These are phyloP conservation scores for Anorthoa munda DNA, from an alignment of 2,888 invertebrate genomes.

Conservation along the genomic window DNA sequence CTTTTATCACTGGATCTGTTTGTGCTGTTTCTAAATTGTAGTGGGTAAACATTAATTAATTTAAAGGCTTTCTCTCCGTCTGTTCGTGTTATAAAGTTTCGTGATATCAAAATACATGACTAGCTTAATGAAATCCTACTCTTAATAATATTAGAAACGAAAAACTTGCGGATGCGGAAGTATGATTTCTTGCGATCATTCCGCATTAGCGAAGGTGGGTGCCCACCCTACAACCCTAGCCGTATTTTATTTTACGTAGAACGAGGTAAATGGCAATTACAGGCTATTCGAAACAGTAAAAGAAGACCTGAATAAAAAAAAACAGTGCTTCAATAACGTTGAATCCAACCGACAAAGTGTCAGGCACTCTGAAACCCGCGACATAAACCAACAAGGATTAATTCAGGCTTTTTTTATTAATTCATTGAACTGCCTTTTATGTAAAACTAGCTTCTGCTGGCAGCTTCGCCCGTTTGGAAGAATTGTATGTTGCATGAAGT, in stretches of 20 bases:
- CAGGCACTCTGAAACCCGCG: constrained; percentile 25
- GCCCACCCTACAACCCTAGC: too few species aligned
- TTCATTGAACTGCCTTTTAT: constrained; percentile 11
- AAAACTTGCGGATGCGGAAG: too few species aligned
- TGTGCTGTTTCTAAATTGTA: neutral
- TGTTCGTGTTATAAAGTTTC: constrained; percentile 8
- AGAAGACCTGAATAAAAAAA: constrained; percentile 18
- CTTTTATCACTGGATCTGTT: constrained; percentile 47
- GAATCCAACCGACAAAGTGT: constrained; percentile 33
- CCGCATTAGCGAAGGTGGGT: too few species aligned
- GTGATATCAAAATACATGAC: neutral
- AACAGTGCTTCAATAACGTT: constrained; percentile 10
- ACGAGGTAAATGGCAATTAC: neutral
- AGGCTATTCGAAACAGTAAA: constrained; percentile 11
- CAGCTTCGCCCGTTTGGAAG: neutral
- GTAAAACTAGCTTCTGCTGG: neutral
- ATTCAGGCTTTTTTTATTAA: constrained; percentile 11
- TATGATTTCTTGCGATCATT: too few species aligned
- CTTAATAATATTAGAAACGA: too few species aligned
- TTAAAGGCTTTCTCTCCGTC: constrained; percentile 11
- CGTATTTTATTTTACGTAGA: constrained; percentile 1
- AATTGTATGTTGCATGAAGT: too few species aligned
- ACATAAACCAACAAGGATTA: constrained; percentile 5
- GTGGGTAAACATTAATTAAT: constrained; percentile 14
- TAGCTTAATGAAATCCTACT: neutral